Evolutionary conservation across 2,797 vertebrate species (phyloP).

Genomic region (Echeneis naucrates): DNA sequence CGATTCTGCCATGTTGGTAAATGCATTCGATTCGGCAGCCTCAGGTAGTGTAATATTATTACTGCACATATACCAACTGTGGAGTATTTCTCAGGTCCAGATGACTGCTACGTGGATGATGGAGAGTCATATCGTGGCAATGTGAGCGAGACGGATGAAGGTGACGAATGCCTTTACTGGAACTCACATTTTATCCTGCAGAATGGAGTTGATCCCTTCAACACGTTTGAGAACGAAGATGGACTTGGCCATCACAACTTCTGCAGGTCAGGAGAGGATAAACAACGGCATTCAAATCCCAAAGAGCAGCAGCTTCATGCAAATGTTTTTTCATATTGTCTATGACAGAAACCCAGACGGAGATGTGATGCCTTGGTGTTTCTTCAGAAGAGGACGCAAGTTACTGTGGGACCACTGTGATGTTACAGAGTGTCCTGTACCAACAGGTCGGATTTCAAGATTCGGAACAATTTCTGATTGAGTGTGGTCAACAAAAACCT

Average conservation of each 20-base stretch:
- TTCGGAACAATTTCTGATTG: background rate
- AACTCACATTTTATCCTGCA: slow-evolving; percentile 83
- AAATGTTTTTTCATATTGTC: background rate
- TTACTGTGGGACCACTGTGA: slow-evolving; percentile 84
- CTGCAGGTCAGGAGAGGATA: slow-evolving; percentile 80
- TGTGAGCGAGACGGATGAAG: slow-evolving; percentile 80
- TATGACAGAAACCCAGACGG: slow-evolving; percentile 84
- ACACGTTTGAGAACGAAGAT: slow-evolving; percentile 51
- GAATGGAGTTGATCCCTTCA: slow-evolving; percentile 69
- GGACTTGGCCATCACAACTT: slow-evolving; percentile 85
- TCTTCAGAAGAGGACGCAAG: slow-evolving; percentile 66
- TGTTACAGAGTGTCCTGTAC: slow-evolving; percentile 67
- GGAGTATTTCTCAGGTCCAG: slow-evolving; percentile 62
- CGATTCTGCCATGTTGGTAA: slow-evolving; percentile 84
- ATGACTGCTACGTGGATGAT: slow-evolving; percentile 79
- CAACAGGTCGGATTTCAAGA: slow-evolving; percentile 61
- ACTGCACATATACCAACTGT: slow-evolving; percentile 6
- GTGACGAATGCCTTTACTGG: slow-evolving; percentile 83
- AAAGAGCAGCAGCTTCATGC: background rate
- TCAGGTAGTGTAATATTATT: background rate
- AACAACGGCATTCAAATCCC: background rate
- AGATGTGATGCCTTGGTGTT: slow-evolving; percentile 85
- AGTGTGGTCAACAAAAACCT: background rate
- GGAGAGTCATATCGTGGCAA: slow-evolving; percentile 83
- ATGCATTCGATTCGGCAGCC: slow-evolving; percentile 19